Evolutionary conservation across 1,140 invertebrate species (phyloP), one percentile per base, ranked within the genome.

Genomic region (Drosophila kanapiae): DNA sequence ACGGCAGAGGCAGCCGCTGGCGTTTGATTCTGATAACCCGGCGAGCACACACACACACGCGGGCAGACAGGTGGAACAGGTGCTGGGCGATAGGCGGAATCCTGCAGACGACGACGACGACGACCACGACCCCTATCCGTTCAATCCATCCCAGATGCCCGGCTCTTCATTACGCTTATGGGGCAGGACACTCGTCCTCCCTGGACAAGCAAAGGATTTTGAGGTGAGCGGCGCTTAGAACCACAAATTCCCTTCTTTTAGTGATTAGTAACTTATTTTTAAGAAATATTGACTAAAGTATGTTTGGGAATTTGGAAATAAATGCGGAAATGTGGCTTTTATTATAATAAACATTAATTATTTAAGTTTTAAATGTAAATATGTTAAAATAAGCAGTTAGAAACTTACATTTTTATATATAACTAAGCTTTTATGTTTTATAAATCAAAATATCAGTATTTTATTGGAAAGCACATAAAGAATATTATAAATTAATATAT

Each of bases 1-100:
- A 47, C 23, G 33, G 45, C 59, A 49, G 27, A 13, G 38, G 43
- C 40, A 37, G 40, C 72, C 61, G 42, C 31, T 35, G 53, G 74
- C 62, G 48, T 67, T 77, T 75, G 74, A 67, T 77, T 75, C 74
- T 77, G 75, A 77, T 77, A 77, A 68, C 71, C 60, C 70, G 45
- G 64, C 68, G 51, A 37, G 42, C 75, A 77, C 48, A 59, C 61
- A 48, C 75, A 75, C 29, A 54, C 62, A 75, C 42, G 45, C 56
- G 33, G 49, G 16, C 72, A 29, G 59, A 48, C 74, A 64, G 38
- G 57, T 61, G 67, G 27, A 14, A 23, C 23, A 51, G 62, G 14
- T 48, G 60, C 56, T n/a, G 47, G 53, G 56, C 14, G 48, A 11
- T 11, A 14, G 51, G 11, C 18, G 27, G 37, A 18, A 33, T 18